Percentiles rank a stretch among this genome's conserved stretches.
Evolutionary conservation across 1,140 invertebrate genomes (phyloP).

Genomic region (Camponotus floridanus): DNA sequence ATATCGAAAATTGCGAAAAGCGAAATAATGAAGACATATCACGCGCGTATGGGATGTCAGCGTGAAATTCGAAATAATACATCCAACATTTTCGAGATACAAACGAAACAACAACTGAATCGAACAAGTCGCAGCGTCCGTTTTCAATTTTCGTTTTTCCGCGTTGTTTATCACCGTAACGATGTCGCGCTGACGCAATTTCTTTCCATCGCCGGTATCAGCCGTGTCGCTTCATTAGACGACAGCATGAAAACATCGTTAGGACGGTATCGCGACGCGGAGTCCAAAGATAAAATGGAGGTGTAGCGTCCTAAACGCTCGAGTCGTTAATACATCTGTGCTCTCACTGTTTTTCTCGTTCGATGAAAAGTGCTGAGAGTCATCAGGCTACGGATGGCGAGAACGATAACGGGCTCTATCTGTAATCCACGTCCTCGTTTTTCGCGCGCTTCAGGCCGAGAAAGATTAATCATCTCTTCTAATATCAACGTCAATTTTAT

Average conservation of each 20-base stretch:
- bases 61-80: not conserved
- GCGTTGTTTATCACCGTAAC: not conserved
- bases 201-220: constrained; percentile 14
- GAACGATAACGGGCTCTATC: constrained; percentile 29
- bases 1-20: not conserved
- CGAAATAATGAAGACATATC: not conserved
- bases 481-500: constrained; percentile 25
- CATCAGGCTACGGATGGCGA: not conserved
- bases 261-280: constrained; percentile 4
- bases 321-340: constrained; percentile 19
- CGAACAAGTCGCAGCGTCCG: not conserved
- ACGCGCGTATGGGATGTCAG: not conserved
- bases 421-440: not conserved
- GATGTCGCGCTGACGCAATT: constrained; percentile 10
- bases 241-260: constrained; percentile 26
- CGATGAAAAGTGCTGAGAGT: not conserved
- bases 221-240: constrained; percentile 37
- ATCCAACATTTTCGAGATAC: not conserved
- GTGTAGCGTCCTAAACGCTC: not conserved
- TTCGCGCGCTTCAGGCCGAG: not conserved
- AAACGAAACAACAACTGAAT: constrained; percentile 24
- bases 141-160: constrained; percentile 42
- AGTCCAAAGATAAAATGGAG: constrained; percentile 11
- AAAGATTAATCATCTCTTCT: constrained; percentile 48
- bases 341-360: not conserved